Evolutionary conservation across 2,888 invertebrate genomes (phyloP).

Genomic region (Phasia obesa): DNA sequence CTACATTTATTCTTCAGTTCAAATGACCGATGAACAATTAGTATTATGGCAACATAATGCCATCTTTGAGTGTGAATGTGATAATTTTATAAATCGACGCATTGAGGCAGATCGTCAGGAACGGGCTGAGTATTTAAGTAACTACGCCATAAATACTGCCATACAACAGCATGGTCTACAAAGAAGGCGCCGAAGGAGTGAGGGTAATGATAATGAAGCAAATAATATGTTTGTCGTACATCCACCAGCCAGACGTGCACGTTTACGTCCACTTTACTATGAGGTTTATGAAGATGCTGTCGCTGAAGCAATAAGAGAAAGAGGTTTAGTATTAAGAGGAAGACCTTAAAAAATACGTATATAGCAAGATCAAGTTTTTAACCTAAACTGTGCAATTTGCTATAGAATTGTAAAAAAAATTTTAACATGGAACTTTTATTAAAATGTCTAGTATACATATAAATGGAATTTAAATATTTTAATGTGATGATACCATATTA

Average conservation of each 20-base stretch:
- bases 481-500: slow-evolving; percentile 21
- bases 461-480: background rate
- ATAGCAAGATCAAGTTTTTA: background rate
- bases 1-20: slow-evolving; percentile 60
- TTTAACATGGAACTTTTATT: background rate
- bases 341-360: slow-evolving; percentile 46
- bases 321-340: slow-evolving; percentile 68
- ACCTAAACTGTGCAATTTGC: slow-evolving; percentile 29
- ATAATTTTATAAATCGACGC: slow-evolving; percentile 74
- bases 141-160: slow-evolving; percentile 74
- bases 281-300: slow-evolving; percentile 72
- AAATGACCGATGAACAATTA: slow-evolving; percentile 75
- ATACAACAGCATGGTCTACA: slow-evolving; percentile 73
- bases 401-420: slow-evolving; percentile 8
- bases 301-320: slow-evolving; percentile 66
- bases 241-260: slow-evolving; percentile 57
- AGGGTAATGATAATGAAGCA: slow-evolving; percentile 52
- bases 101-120: slow-evolving; percentile 70
- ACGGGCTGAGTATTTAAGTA: slow-evolving; percentile 68
- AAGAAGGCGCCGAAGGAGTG: slow-evolving; percentile 38
- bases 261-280: slow-evolving; percentile 44
- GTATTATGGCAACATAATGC: slow-evolving; percentile 75
- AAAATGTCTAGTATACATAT: slow-evolving; percentile 4
- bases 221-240: slow-evolving; percentile 55
- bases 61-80: slow-evolving; percentile 74